phyloP scores from a whole-genome alignment of 2,113 vertebrate species.

The Hemiprocne comata region DNA sequence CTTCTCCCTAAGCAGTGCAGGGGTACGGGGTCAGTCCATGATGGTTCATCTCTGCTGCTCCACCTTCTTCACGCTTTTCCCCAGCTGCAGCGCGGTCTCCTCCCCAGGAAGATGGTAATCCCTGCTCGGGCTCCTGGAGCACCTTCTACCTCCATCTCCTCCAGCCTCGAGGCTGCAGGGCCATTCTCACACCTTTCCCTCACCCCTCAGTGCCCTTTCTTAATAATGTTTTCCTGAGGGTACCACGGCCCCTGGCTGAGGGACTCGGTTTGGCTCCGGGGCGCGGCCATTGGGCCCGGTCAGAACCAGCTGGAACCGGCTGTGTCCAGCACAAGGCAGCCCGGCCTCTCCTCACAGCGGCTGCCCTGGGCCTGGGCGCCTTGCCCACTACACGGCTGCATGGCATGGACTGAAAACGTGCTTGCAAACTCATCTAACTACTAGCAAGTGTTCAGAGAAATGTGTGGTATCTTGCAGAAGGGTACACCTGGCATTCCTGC shows the following conservation, averaged over 20 bases:
- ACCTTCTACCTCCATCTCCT: not conserved
- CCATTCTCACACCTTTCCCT: not conserved
- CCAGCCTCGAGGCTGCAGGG: fast-evolving
- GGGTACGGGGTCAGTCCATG: fast-evolving
- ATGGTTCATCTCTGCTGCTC: not conserved
- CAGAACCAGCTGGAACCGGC: no score
- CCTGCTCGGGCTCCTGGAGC: no score
- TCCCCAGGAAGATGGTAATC: fast-evolving
- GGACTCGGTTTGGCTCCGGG: no score
- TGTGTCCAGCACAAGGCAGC: fast-evolving
- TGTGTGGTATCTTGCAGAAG: not conserved
- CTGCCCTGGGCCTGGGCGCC: fast-evolving
- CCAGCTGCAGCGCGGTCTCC: no score
- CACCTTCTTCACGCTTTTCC: not conserved
- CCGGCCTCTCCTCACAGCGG: fast-evolving
- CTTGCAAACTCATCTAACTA: no score
- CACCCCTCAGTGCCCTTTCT: not conserved
- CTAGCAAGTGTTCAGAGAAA: not conserved
- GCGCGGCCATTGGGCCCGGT: no score
- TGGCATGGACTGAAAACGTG: no score
- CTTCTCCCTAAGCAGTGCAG: fast-evolving
- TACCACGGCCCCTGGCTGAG: not conserved
- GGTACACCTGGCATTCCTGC: not conserved
- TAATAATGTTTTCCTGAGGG: fast-evolving
- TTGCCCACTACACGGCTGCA: fast-evolving